Conservation (phyloP, 2,888 invertebrate species). For the Luperina nickerlii region DNA sequence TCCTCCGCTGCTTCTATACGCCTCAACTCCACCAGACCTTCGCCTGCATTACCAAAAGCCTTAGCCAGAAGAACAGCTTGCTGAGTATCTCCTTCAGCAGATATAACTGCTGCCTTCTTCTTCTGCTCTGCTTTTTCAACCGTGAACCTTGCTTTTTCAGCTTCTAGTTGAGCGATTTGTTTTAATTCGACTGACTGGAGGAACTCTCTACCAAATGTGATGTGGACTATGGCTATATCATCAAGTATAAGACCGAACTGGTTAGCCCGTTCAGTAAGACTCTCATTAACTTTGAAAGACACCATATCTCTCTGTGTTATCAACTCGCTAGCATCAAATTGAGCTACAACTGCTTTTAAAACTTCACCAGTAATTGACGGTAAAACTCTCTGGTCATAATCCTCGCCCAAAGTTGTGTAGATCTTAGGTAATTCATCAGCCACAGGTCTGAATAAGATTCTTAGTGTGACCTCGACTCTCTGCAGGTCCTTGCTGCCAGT, state of each 20-base stretch:
- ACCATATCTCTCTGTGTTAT: conserved; percentile 97
- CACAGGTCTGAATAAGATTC: conserved; percentile 97
- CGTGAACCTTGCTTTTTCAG: conserved; percentile 97
- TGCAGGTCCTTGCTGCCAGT: conserved; percentile 99
- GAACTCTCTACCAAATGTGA: conserved; percentile 92
- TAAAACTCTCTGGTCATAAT: conserved; percentile 98
- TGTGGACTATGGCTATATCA: conserved; percentile 60
- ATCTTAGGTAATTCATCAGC: conserved; percentile 96
- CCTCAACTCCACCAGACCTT: conserved; percentile 97
- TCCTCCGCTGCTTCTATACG: conserved; percentile 99
- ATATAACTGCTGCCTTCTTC: conserved; percentile 95
- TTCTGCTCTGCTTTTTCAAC: conserved; percentile 99
- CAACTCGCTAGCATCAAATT: conserved; percentile 98
- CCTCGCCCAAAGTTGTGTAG: conserved; percentile 96
- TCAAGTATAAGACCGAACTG: conserved; percentile 64
- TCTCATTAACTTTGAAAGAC: conserved; percentile 58
- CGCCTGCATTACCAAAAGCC: conserved; percentile 96
- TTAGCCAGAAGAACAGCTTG: conserved; percentile 96
- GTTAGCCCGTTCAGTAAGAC: conserved; percentile 56
- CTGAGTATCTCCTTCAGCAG: conserved; percentile 98
- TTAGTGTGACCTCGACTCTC: conserved; percentile 98
- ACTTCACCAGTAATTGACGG: conserved; percentile 99
- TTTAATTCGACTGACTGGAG: conserved; percentile 98
- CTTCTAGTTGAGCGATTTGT: conserved; percentile 99
- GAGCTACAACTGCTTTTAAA: conserved; percentile 98